Base-by-base conservation (phyloP, 1,140 invertebrate species). In the Zaprionus taronus region DNA sequence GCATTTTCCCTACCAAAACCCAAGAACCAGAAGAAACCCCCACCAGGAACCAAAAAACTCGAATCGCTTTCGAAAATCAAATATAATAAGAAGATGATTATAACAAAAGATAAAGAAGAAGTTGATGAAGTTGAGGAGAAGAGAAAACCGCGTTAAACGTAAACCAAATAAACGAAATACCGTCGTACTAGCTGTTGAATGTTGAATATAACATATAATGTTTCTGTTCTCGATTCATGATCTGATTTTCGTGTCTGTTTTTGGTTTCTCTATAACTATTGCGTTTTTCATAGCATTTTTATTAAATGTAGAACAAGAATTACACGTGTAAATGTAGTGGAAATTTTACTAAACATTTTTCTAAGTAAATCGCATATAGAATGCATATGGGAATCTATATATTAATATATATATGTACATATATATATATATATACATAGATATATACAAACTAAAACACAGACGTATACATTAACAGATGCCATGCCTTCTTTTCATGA, bases 401-500 rank as follows among this genome's bases (percentile, higher is more conserved):
- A 61, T 9, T 28, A 17, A 24, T 24, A 55, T 15, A 62, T 20
- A 62, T 31, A 44, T 5, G 34, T 5, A 44, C 15, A 55, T n/a
- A 62, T 20, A 55, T n/a, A 62, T 20, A 62, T 22, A 61, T 41
- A 63, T 28, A 63, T n/a, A 63, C 34, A 31, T 22, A 70, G 14
- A 62, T 24, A 62, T 28, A 62, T 20, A 62, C 5, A 17, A 47
- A 47, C 38, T 28, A 22, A 47, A 9, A 47, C 28, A 71, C 31
- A 44, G 14, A 76, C 26, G 71, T 31, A 63, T 31, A 63, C 55
- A 51, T 26, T 34, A 20, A 64, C 17, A 60, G 14, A 74, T 68
- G 67, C 57, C 58, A 65, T 71, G 78, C 81, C 69, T 84, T 84
- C 81, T 80, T 80, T 74, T 70, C 65, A 51, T 24, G 47, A 81